Conservation (phyloP, 2,797 vertebrate species). For the Acropternis orthonyx region DNA sequence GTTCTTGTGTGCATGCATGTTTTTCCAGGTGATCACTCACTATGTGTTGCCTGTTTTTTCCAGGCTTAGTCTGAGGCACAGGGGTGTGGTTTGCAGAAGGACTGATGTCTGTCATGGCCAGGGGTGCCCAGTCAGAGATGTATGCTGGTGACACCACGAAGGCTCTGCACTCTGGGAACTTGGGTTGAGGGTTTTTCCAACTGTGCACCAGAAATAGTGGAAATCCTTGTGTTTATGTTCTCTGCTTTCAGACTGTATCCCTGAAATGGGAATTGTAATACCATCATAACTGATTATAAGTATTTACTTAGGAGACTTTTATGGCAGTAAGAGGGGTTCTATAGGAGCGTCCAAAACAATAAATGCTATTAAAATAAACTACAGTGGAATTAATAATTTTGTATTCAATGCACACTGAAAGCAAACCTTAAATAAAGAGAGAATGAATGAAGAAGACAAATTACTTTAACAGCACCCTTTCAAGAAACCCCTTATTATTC, state of each 20-base stretch:
- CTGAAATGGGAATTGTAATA: not conserved
- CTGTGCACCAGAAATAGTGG: not conserved
- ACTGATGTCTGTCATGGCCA: fast-evolving
- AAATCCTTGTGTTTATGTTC: not conserved
- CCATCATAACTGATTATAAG: not conserved
- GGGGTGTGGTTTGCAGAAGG: not conserved
- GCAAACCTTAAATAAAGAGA: not conserved
- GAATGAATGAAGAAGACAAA: slow-evolving; percentile 44
- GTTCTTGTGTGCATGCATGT: not conserved
- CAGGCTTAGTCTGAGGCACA: not conserved
- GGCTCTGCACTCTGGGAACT: not conserved
- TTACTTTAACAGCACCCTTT: slow-evolving; percentile 37
- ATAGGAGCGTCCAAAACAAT: not conserved
- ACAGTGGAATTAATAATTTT: not conserved
- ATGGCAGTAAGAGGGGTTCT: not conserved
- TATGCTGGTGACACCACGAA: not conserved
- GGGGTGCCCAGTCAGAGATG: not conserved
- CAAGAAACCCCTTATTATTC: slow-evolving; percentile 55
- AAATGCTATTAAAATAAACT: not conserved
- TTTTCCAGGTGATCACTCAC: not conserved
- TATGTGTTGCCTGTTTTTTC: not conserved
- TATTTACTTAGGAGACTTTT: not conserved
- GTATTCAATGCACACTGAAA: not conserved
- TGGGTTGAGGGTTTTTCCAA: not conserved
- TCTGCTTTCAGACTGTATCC: not conserved